These are phyloP conservation scores for Pyrocoelia pectoralis DNA, from an alignment of 2,888 invertebrate genomes.

Conservation along the genomic window DNA sequence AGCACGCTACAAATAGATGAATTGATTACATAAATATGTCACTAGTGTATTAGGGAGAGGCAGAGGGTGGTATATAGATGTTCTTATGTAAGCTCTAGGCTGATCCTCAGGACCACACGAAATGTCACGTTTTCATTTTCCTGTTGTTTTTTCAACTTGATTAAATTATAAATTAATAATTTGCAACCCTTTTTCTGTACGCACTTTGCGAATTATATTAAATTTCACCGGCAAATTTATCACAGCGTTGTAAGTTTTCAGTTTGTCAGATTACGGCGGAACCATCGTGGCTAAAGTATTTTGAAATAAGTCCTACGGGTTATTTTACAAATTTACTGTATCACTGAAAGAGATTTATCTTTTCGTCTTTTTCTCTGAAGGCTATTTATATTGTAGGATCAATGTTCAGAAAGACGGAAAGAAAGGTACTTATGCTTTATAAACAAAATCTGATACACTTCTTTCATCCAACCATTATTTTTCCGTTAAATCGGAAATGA, in stretches of 20 bases:
- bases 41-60: too few relatives aligned
- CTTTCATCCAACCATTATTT: slow-evolving; percentile 33
- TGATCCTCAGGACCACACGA: too few relatives aligned
- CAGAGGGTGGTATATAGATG: too few relatives aligned
- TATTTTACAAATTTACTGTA: not conserved
- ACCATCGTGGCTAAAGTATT: not conserved
- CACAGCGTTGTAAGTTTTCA: not conserved
- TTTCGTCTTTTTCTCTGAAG: slow-evolving; percentile 4
- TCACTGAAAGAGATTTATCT: not conserved
- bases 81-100: too few relatives aligned
- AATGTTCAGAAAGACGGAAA: slow-evolving; percentile 29
- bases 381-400: slow-evolving; percentile 32
- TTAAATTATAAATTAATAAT: too few relatives aligned
- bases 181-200: too few relatives aligned
- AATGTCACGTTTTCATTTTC: too few relatives aligned
- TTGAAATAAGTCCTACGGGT: not conserved
- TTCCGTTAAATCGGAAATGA: slow-evolving; percentile 38
- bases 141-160: too few relatives aligned
- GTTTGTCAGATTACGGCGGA: not conserved
- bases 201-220: too few relatives aligned
- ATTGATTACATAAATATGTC: too few relatives aligned
- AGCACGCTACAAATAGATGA: too few relatives aligned
- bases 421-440: slow-evolving; percentile 34
- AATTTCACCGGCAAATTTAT: too few relatives aligned
- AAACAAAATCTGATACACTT: slow-evolving; percentile 37